Evolutionary conservation across 2,797 vertebrate species (phyloP), one percentile per base, ranked within the genome.

Genomic region (Nasua narica): DNA sequence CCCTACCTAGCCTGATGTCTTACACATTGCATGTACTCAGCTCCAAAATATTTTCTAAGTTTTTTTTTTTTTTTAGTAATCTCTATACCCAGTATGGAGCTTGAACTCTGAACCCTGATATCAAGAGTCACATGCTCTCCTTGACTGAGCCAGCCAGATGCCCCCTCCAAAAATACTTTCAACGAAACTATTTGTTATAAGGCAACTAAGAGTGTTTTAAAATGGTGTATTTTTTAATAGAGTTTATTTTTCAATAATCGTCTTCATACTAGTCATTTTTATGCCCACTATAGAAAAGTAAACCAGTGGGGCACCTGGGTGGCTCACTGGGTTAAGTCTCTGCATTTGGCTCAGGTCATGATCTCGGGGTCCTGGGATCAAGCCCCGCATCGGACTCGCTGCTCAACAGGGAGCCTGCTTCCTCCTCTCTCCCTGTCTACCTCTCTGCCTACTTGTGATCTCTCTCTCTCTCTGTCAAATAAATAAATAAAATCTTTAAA

Each of bases 231-330:
- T 46, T 48, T 96, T 95, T 60, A 77, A 91, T 9, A 35, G 60
- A 56, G 58, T 87, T 97, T 79, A 72, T 54, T 91, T 93, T 91
- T 85, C 54, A 88, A 32, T 74, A 78, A 94, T 88, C 43, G 85
- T 93, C 52, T 72, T 82, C 91, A 72, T n/a, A 35, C 40, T 50
- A 48, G 60, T 90, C 65, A 82, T 60, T 95, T 95, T 79, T 83
- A 65, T 97, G 56, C 56, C 46, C 56, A 54, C 58, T 54, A 18
- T 43, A 81, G 46, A 69, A 90, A 95, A 56, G 19, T 46, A 90
- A 94, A 65, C 32, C 18, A 69, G 40, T n/a, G n/a, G n/a, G n/a
- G n/a, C n/a, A n/a, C n/a, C n/a, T n/a, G n/a, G n/a, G n/a, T n/a
- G n/a, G n/a, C n/a, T n/a, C n/a, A n/a, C n/a, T n/a, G n/a, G n/a